Percentiles rank a stretch among this genome's conserved stretches.
Evolutionary conservation across 2,113 vertebrate species (phyloP).

Genomic region (Lophotis ruficrista): DNA sequence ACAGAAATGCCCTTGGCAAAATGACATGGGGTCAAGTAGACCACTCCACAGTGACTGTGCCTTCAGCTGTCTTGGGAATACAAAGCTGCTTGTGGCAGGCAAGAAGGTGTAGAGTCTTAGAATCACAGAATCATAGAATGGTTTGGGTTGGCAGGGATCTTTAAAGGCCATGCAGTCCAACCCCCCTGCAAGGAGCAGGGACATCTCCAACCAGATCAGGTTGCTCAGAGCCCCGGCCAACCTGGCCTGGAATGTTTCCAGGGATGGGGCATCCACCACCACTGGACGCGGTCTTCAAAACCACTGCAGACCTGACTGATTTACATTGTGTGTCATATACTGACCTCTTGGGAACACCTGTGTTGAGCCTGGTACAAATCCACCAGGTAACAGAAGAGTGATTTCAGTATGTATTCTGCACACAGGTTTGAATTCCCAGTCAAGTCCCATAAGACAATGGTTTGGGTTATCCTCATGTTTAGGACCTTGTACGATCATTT

Average conservation of each 20-base stretch:
- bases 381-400: background rate
- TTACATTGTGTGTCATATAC: background rate
- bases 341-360: background rate
- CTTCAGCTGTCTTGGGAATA: background rate
- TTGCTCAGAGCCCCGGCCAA: too few species aligned
- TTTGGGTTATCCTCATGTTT: background rate
- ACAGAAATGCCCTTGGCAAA: background rate
- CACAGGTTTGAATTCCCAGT: accelerated
- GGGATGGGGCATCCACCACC: too few species aligned
- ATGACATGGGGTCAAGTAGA: background rate
- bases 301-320: too few species aligned
- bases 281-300: background rate
- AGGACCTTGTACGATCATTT: background rate
- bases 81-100: background rate
- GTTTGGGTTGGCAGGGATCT: too few species aligned
- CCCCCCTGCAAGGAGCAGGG: too few species aligned
- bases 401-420: background rate
- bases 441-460: background rate
- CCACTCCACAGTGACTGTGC: background rate
- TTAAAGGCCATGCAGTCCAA: too few species aligned
- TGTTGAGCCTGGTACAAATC: background rate
- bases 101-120: background rate
- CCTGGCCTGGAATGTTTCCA: too few species aligned
- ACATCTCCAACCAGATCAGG: too few species aligned
- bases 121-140: too few species aligned